Evolutionary conservation across 2,888 invertebrate genomes (phyloP).

Genomic region (Calephelis perditalis): DNA sequence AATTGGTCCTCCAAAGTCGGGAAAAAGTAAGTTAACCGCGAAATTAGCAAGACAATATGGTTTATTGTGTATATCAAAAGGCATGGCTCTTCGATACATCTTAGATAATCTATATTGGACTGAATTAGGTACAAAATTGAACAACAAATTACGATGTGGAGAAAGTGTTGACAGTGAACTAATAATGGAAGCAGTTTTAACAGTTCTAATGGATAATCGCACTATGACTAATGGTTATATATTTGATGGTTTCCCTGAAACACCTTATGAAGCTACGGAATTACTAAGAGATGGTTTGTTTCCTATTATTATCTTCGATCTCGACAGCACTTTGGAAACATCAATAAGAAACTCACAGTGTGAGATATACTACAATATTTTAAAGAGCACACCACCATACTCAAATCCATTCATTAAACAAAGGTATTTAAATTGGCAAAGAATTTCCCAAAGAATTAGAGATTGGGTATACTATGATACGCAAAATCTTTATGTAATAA

Average conservation of each 20-base stretch:
- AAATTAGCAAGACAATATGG: slow-evolving; percentile 74
- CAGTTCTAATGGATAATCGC: slow-evolving; percentile 63
- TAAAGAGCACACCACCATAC: slow-evolving; percentile 54
- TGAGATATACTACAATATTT: slow-evolving; percentile 48
- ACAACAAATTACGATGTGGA: slow-evolving; percentile 54
- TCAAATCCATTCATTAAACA: slow-evolving; percentile 54
- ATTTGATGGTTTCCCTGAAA: slow-evolving; percentile 80
- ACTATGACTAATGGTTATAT: slow-evolving; percentile 77
- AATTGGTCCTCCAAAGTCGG: slow-evolving; percentile 81
- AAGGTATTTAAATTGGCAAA: slow-evolving; percentile 61
- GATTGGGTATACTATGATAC: slow-evolving; percentile 72
- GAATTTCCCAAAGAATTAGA: slow-evolving; percentile 47
- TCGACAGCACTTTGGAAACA: slow-evolving; percentile 52
- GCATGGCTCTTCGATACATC: slow-evolving; percentile 70
- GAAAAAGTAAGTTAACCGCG: slow-evolving; percentile 76
- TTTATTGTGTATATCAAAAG: slow-evolving; percentile 73
- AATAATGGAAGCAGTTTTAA: slow-evolving; percentile 73
- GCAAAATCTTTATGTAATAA: slow-evolving; percentile 71
- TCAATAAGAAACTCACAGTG: slow-evolving; percentile 55
- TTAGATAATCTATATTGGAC: slow-evolving; percentile 71
- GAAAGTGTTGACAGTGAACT: slow-evolving; percentile 57
- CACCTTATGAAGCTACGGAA: slow-evolving; percentile 65
- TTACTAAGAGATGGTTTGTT: slow-evolving; percentile 71
- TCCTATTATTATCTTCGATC: slow-evolving; percentile 77
- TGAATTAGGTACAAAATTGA: slow-evolving; percentile 61